A percentile compares a stretch with the other conserved stretches of the same genome.
Conservation (phyloP, 2,113 vertebrate genomes). For the Alosa alosa region DNA sequence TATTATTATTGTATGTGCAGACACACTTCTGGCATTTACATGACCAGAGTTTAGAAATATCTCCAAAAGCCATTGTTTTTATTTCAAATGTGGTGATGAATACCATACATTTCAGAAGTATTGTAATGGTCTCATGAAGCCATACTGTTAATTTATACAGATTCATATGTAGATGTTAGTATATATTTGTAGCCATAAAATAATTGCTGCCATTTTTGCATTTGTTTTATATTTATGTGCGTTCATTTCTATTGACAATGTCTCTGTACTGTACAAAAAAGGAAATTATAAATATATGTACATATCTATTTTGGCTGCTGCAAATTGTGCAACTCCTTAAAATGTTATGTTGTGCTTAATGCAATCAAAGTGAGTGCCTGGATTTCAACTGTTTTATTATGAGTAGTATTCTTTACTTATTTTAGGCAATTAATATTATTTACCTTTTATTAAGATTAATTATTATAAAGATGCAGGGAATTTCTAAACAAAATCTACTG, state of each 20-base stretch:
- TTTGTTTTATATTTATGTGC: conserved; percentile 42
- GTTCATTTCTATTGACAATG: conserved; percentile 58
- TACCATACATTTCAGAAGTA: conserved; percentile 46
- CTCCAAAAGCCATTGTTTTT: conserved; percentile 15
- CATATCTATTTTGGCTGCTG: conserved; percentile 78
- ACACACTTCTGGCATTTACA: background rate
- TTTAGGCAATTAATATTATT: conserved; percentile 32
- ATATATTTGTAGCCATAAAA: conserved; percentile 45
- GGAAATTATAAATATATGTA: conserved; percentile 68
- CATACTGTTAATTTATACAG: conserved; percentile 58
- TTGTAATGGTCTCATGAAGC: conserved; percentile 61
- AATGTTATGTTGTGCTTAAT: conserved; percentile 80
- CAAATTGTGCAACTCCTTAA: conserved; percentile 80
- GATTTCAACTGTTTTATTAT: conserved; percentile 62
- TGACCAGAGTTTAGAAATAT: conserved; percentile 23
- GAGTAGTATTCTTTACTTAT: background rate
- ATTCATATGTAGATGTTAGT: conserved; percentile 42
- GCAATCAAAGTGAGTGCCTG: conserved; percentile 85
- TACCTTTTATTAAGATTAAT: conserved; percentile 68
- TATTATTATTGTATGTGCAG: background rate
- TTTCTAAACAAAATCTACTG: conserved; percentile 73
- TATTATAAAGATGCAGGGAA: conserved; percentile 76
- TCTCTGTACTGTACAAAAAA: conserved; percentile 67
- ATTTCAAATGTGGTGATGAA: conserved; percentile 4
- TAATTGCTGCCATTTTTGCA: conserved; percentile 26